Evolutionary conservation across 2,888 invertebrate species (phyloP).

Genomic region (Schizaphis graminum): DNA sequence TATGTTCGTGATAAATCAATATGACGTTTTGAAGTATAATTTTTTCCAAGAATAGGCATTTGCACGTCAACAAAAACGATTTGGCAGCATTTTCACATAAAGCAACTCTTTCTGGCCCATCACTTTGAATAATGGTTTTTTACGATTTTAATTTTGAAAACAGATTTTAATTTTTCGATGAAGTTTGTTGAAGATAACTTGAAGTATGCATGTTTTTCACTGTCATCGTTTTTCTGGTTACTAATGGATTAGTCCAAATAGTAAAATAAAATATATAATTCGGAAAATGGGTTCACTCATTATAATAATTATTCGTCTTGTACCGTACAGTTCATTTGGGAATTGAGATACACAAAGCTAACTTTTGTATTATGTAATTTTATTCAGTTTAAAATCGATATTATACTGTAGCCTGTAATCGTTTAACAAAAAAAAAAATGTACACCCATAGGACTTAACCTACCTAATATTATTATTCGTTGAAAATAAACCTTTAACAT

Average conservation of each 20-base stretch:
- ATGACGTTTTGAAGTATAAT: background rate
- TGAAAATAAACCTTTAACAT: background rate
- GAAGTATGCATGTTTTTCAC: background rate
- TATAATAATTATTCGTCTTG: background rate
- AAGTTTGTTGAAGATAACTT: background rate
- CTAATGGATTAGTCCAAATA: background rate
- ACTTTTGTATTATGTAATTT: background rate
- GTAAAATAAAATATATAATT: background rate
- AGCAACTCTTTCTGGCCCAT: background rate
- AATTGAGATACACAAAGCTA: background rate
- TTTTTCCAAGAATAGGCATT: background rate
- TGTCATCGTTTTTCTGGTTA: background rate
- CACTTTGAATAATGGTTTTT: background rate
- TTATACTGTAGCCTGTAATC: background rate
- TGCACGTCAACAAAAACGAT: background rate
- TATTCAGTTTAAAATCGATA: background rate
- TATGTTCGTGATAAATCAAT: background rate
- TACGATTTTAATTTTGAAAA: slow-evolving; percentile 9
- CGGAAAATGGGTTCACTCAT: background rate
- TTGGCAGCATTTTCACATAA: slow-evolving; percentile 4
- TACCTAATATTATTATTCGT: no score
- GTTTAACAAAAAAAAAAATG: background rate
- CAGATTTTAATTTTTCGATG: background rate
- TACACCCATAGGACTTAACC: background rate
- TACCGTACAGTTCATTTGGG: background rate